Percentiles rank a stretch among this genome's conserved stretches.
These are phyloP conservation scores for Eulacestoma nigropectus DNA, from an alignment of 2,113 vertebrate genomes.

Conservation along the genomic window DNA sequence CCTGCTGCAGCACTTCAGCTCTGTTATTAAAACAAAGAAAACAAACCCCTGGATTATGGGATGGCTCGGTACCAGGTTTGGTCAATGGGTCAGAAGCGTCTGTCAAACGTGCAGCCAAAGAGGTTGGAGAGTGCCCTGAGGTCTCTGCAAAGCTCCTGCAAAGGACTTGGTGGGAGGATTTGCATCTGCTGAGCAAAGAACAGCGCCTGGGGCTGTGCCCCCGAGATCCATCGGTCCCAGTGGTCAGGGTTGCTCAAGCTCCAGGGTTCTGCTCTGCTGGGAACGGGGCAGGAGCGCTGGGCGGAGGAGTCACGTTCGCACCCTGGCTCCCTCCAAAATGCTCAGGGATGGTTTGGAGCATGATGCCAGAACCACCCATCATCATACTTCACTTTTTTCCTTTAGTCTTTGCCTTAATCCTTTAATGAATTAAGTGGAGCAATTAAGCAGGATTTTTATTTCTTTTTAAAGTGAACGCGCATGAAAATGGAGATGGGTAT, in stretches of 20 bases:
- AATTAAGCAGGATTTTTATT: conserved; percentile 58
- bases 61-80: not conserved
- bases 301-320: not conserved
- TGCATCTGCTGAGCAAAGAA: not conserved
- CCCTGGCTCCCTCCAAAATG: not conserved
- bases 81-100: not conserved
- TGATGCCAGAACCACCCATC: conserved; percentile 60
- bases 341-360: not conserved
- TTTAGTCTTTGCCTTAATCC: conserved; percentile 64
- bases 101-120: not conserved
- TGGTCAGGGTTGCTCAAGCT: not conserved
- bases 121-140: not conserved
- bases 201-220: not conserved
- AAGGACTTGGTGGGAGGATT: not conserved
- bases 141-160: not conserved
- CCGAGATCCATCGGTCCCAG: not conserved
- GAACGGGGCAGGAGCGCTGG: fast-evolving
- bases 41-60: not conserved
- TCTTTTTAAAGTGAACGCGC: conserved; percentile 17
- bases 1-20: not conserved
- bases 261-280: not conserved
- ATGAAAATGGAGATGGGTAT: not conserved
- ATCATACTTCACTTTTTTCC: not conserved
- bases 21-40: not conserved
- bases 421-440: conserved; percentile 73